Base-by-base conservation (phyloP, 2,113 vertebrate genomes). In the Dryoscopus gambensis region DNA sequence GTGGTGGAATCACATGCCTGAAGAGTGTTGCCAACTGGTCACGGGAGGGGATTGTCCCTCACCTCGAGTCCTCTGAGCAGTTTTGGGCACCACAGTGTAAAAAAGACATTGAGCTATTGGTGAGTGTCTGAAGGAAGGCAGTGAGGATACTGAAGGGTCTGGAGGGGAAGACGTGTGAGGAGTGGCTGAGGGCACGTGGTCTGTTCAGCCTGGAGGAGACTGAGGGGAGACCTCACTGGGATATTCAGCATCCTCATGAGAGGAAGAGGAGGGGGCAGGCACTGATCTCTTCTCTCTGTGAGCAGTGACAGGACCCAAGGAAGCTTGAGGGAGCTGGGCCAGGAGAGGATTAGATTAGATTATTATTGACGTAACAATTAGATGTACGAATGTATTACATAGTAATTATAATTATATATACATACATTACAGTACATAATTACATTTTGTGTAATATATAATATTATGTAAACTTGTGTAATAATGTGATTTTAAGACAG, bases 51-150 rank as follows among this genome's bases (percentile, higher is more conserved):
- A 52, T 18, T 44, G 37, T 18, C 25, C 25, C 15, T 69, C 19
- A 20, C 7, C 15, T 39, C 0, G 0, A n/a, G 19, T 13, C 6
- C 9, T 17, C 5, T 16, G 47, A 12, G 15, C 55, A 70, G 15
- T 23, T 39, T 44, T 33, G 55, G 15, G 2, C 13, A 10, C 39
- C 39, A 27, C 15, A 6, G 5, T 6, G 6, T 7, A 23, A 23
- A 27, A 42, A 18, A 37, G 33, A 37, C 23, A 33, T 27, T 4
- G 18, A 37, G 8, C 5, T 3, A 6, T 15, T 24, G 42, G 4
- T 9, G 9, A 40, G 19, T 6, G 6, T 37, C 17, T 37, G 13
- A 23, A 52, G 46, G 30, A 87, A 33, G 35, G 6, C 18, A 42
- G 0, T 5, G 31, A 33, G 14, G 14, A 15, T 18, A 3, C 9